These are phyloP conservation scores for Hesperia comma DNA, from an alignment of 2,888 invertebrate species.

Conservation along the genomic window DNA sequence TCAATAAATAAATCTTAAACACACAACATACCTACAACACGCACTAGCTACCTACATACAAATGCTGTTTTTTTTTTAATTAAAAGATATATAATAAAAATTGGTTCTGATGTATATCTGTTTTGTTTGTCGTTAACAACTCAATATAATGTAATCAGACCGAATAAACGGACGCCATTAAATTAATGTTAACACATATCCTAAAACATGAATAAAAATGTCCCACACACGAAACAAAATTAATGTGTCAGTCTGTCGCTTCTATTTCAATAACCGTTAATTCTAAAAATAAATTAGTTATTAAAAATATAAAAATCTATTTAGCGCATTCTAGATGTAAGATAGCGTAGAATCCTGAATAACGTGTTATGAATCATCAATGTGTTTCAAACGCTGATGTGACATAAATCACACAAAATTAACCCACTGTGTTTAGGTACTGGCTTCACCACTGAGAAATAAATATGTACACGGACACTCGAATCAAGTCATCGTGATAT, in stretches of 20 bases:
- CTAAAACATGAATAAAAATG: constrained; percentile 18
- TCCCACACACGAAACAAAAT: constrained; percentile 18
- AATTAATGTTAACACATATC: constrained; percentile 22
- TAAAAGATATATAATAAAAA: background rate
- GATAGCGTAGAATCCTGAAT: constrained; percentile 45
- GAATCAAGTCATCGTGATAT: no score
- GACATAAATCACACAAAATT: constrained; percentile 68
- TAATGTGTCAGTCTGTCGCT: constrained; percentile 22
- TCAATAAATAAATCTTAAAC: no score
- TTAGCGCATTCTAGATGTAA: constrained; percentile 18
- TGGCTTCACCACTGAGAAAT: constrained; percentile 9
- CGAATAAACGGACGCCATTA: background rate
- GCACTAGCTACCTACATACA: no score
- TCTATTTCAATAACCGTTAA: constrained; percentile 17
- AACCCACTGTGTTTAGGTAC: constrained; percentile 47
- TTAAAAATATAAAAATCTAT: constrained; percentile 24
- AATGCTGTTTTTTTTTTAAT: no score
- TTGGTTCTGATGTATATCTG: background rate
- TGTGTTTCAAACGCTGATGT: constrained; percentile 51
- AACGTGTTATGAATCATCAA: constrained; percentile 50
- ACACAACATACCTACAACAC: no score
- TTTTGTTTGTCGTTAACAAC: background rate
- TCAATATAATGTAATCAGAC: background rate
- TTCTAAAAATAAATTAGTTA: constrained; percentile 18
- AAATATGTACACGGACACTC: background rate